Conservation (phyloP, 2,113 vertebrate genomes). For the Falcunculus frontatus region DNA sequence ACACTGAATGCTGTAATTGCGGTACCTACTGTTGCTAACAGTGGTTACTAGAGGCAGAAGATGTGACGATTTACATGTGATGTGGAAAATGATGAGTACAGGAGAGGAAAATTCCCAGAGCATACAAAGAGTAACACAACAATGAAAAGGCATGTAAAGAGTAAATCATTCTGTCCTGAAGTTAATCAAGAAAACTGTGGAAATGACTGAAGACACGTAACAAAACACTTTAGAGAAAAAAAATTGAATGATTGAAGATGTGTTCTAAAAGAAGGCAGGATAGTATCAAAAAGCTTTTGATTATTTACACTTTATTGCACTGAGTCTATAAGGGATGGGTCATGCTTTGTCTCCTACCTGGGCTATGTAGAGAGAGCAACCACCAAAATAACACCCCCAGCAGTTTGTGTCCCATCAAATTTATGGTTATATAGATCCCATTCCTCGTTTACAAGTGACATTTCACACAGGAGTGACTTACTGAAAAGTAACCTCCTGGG, state of each 20-base stretch:
- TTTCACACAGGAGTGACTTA: not conserved
- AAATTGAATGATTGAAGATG: slow-evolving; percentile 34
- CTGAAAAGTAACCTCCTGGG: slow-evolving; percentile 15
- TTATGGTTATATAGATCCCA: not conserved
- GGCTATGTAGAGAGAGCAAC: not conserved
- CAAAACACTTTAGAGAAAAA: not conserved
- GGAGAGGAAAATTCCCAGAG: not conserved
- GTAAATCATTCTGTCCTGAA: not conserved
- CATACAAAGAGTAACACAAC: not conserved
- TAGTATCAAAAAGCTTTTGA: slow-evolving; percentile 45
- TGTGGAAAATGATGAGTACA: not conserved
- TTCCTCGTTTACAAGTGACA: slow-evolving; percentile 10
- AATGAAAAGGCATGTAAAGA: not conserved
- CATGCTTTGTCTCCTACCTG: not conserved
- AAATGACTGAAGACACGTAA: not conserved
- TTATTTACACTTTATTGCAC: slow-evolving; percentile 49
- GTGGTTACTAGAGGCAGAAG: not conserved
- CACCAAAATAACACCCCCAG: not conserved
- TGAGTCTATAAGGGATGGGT: not conserved
- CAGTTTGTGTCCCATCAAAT: slow-evolving; percentile 1
- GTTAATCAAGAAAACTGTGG: not conserved
- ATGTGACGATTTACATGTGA: not conserved
- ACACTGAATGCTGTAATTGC: not conserved
- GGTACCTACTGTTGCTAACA: not conserved
- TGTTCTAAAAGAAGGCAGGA: not conserved